Conservation (phyloP, 2,113 vertebrate species). For the Pachycephala philippinensis region DNA sequence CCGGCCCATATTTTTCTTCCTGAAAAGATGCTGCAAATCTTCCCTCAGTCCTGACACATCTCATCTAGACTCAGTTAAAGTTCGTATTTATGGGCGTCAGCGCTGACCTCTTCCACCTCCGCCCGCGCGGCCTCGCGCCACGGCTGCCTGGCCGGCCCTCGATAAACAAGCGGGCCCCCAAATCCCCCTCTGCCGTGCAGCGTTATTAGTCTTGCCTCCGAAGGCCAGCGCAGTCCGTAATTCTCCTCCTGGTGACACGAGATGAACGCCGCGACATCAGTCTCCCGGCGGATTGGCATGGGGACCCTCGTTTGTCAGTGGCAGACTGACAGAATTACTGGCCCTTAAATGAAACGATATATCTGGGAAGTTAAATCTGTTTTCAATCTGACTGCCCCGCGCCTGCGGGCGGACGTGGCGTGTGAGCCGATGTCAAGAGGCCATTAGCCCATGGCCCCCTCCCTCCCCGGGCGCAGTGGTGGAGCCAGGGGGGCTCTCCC, state of each 20-base stretch:
- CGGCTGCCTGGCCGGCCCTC: slow-evolving; percentile 37
- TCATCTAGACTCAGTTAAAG: slow-evolving; percentile 68
- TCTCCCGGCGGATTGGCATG: slow-evolving; percentile 60
- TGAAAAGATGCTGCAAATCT: slow-evolving; percentile 56
- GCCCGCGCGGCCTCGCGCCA: slow-evolving; percentile 36
- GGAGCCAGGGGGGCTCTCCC: neutral
- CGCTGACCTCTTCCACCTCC: slow-evolving; percentile 66
- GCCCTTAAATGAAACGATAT: slow-evolving; percentile 80
- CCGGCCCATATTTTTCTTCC: slow-evolving; percentile 54
- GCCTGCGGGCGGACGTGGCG: slow-evolving; percentile 60
- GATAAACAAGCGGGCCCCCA: slow-evolving; percentile 59
- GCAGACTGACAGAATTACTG: slow-evolving; percentile 78
- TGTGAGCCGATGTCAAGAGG: slow-evolving; percentile 59
- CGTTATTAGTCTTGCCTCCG: slow-evolving; percentile 70
- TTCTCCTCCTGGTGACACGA: slow-evolving; percentile 68
- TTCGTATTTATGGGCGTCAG: slow-evolving; percentile 71
- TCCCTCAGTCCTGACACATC: slow-evolving; percentile 63
- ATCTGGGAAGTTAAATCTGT: slow-evolving; percentile 77
- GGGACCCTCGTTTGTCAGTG: slow-evolving; percentile 75
- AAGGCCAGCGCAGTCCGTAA: slow-evolving; percentile 81
- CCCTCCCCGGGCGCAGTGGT: rapidly evolving
- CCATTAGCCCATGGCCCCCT: slow-evolving; percentile 11
- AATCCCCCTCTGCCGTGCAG: slow-evolving; percentile 37
- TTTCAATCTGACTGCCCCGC: slow-evolving; percentile 51
- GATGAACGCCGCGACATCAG: slow-evolving; percentile 38